phyloP scores from a whole-genome alignment of 2,888 invertebrate species.

The Teinopalpus imperialis region DNA sequence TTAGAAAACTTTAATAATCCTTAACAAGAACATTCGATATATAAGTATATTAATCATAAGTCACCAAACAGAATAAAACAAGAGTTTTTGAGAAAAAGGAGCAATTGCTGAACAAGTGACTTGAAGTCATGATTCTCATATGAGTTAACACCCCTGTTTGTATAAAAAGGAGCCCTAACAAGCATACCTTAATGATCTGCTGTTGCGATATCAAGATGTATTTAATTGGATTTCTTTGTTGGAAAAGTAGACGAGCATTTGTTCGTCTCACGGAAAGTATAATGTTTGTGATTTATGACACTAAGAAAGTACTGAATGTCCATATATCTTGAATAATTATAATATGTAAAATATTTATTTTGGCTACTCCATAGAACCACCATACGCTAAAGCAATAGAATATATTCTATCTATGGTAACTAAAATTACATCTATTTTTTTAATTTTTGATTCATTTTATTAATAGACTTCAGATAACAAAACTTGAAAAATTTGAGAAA shows the following conservation, averaged over 20 bases:
- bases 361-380: no score
- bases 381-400: no score
- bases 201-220: conserved; percentile 72
- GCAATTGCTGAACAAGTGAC: conserved; percentile 39
- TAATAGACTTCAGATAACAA: no score
- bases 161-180: conserved; percentile 56
- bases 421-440: no score
- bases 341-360: no score
- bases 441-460: no score
- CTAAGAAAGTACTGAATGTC: no score
- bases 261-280: conserved; percentile 63
- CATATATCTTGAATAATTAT: no score
- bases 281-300: conserved; percentile 63
- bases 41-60: no score
- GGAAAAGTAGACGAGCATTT: conserved; percentile 41
- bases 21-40: not conserved
- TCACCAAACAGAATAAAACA: conserved; percentile 5
- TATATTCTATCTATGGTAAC: no score
- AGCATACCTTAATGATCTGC: conserved; percentile 66
- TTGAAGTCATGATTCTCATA: conserved; percentile 45
- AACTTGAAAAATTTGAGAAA: no score
- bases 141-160: conserved; percentile 43
- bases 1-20: not conserved
- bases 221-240: conserved; percentile 62
- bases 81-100: conserved; percentile 26